A percentile compares a stretch with the other conserved stretches of the same genome.
phyloP scores from a whole-genome alignment of 2,113 vertebrate genomes.

The Plotosus lineatus region DNA sequence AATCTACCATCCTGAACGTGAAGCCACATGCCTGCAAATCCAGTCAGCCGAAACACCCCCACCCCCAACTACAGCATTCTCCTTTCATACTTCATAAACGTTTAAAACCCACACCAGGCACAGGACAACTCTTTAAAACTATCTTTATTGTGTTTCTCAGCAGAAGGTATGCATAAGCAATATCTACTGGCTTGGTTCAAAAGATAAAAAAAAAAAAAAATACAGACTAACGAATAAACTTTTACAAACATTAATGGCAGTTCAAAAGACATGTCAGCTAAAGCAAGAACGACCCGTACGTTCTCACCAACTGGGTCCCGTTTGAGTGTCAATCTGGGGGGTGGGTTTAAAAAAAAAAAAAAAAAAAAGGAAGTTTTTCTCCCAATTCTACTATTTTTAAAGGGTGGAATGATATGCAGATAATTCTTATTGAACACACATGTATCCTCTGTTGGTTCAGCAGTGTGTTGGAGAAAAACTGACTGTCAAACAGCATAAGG shows the following conservation, averaged over 20 bases:
- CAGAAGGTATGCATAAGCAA: slow-evolving; percentile 46
- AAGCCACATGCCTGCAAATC: no score
- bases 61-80: background rate
- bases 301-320: background rate
- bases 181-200: slow-evolving; percentile 32
- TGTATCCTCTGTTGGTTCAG: slow-evolving; percentile 8
- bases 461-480: slow-evolving; percentile 6
- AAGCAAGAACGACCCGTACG: background rate
- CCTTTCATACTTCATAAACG: background rate
- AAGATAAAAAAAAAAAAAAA: slow-evolving; percentile 34
- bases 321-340: background rate
- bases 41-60: background rate
- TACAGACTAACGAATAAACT: slow-evolving; percentile 35
- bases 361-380: no score
- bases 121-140: slow-evolving; percentile 41
- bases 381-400: slow-evolving; percentile 9
- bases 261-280: slow-evolving; percentile 35
- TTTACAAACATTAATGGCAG: slow-evolving; percentile 46
- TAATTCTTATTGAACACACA: slow-evolving; percentile 10
- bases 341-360: background rate
- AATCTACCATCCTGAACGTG: background rate
- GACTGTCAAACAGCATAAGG: background rate
- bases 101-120: background rate
- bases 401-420: slow-evolving; percentile 32
- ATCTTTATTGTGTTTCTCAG: slow-evolving; percentile 54